Conservation (phyloP, 2,888 invertebrate genomes). For the Lepidonotus clava region DNA sequence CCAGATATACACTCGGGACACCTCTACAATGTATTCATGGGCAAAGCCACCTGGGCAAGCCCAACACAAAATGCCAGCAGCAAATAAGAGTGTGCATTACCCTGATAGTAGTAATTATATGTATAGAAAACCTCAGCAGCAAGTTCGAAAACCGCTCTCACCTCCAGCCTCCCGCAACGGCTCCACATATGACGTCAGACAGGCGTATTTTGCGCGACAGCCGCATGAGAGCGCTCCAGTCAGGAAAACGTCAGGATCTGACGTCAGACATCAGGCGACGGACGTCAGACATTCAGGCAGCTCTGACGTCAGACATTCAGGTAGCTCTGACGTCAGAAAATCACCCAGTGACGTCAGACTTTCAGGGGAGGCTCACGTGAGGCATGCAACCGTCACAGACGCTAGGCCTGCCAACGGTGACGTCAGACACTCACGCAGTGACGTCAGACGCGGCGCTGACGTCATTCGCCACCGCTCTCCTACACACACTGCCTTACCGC, state of each 20-base stretch:
- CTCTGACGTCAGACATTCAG: slow-evolving; percentile 14
- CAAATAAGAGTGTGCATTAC: neutral
- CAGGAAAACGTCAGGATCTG: neutral
- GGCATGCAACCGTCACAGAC: too few species aligned
- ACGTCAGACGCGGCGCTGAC: neutral
- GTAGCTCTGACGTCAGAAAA: neutral
- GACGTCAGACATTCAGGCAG: neutral
- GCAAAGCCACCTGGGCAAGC: neutral
- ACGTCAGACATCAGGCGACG: neutral
- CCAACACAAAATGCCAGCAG: neutral
- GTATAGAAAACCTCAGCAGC: slow-evolving; percentile 30
- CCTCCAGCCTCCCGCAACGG: slow-evolving; percentile 1
- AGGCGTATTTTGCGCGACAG: neutral
- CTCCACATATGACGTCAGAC: neutral
- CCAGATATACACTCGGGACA: slow-evolving; percentile 27
- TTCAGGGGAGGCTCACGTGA: too few species aligned
- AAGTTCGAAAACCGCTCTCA: neutral
- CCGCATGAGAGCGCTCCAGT: neutral
- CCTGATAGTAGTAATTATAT: slow-evolving; percentile 7
- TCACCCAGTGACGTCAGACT: neutral
- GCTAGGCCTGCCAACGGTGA: too few species aligned
- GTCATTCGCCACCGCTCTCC: neutral
- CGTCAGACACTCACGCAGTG: neutral
- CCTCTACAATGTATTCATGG: neutral
- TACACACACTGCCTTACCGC: neutral